phyloP scores from a whole-genome alignment of 1,140 invertebrate genomes.

The Stegodyphus mimosarum region DNA sequence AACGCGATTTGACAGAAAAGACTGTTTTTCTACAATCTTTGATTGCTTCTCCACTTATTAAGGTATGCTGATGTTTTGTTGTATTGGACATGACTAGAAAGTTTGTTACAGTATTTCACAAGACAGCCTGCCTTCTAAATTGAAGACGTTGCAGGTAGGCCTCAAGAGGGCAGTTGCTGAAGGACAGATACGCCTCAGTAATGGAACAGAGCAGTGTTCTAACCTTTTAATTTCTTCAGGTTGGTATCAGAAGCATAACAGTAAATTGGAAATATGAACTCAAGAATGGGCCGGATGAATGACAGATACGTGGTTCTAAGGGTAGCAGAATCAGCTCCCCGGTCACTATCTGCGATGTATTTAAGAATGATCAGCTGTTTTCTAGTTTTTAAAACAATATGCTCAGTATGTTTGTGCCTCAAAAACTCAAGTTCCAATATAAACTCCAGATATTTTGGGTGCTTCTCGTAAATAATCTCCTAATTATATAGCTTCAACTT shows the following conservation, averaged over 20 bases:
- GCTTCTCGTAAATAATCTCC: background rate
- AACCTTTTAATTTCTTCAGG: background rate
- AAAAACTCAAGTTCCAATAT: background rate
- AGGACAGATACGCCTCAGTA: background rate
- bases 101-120: background rate
- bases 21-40: background rate
- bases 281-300: background rate
- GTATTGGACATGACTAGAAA: background rate
- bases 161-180: background rate
- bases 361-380: conserved; percentile 10
- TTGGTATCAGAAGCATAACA: conserved; percentile 13
- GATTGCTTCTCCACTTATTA: background rate
- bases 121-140: background rate
- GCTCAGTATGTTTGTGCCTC: conserved; percentile 9
- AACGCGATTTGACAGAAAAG: background rate
- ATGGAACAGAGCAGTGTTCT: background rate
- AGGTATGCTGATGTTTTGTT: background rate
- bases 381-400: conserved; percentile 12
- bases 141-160: background rate
- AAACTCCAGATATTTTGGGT: background rate
- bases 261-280: background rate
- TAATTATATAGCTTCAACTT: background rate
- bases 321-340: conserved; percentile 11
- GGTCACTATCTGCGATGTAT: conserved; percentile 1
- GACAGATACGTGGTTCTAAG: conserved; percentile 10